Percentiles rank a stretch among this genome's conserved stretches.
Evolutionary conservation across 2,888 invertebrate genomes (phyloP).

Genomic region (Diarsia mendica): DNA sequence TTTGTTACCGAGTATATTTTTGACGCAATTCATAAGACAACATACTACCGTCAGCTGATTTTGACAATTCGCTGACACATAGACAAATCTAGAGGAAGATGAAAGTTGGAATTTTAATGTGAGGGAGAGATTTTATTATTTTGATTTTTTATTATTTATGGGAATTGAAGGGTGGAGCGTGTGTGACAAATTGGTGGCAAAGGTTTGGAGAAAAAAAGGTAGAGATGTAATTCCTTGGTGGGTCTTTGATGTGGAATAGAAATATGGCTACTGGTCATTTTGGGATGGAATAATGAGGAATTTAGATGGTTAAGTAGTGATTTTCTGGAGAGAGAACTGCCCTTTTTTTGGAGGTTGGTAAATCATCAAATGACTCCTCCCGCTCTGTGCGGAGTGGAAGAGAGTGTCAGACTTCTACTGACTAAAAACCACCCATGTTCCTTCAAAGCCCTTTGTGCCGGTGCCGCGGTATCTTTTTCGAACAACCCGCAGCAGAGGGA

Average conservation of each 20-base stretch:
- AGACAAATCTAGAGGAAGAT: conserved; percentile 62
- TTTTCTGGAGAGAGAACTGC: background rate
- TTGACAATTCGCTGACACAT: conserved; percentile 72
- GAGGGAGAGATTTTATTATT: background rate
- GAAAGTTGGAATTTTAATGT: conserved; percentile 58
- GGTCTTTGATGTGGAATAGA: conserved; percentile 5
- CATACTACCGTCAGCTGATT: conserved; percentile 72
- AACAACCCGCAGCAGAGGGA: too few species aligned
- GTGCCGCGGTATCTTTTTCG: too few species aligned
- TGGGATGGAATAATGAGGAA: background rate
- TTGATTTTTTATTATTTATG: conserved; percentile 26
- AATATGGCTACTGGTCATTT: background rate
- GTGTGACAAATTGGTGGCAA: conserved; percentile 12
- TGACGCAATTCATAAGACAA: conserved; percentile 70
- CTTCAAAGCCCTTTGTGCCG: too few species aligned
- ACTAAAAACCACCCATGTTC: too few species aligned
- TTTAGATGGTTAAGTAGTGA: background rate
- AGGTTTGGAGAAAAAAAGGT: background rate
- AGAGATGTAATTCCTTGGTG: background rate
- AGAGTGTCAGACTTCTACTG: too few species aligned
- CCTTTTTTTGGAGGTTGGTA: too few species aligned
- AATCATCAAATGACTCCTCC: too few species aligned
- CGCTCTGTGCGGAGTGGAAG: too few species aligned
- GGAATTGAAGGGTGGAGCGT: conserved; percentile 6
- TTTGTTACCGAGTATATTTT: conserved; percentile 67